A percentile compares a stretch with the other conserved stretches of the same genome.
These are phyloP conservation scores for Hirtodrosophila duncani DNA, from an alignment of 2,888 invertebrate genomes.

Conservation along the genomic window DNA sequence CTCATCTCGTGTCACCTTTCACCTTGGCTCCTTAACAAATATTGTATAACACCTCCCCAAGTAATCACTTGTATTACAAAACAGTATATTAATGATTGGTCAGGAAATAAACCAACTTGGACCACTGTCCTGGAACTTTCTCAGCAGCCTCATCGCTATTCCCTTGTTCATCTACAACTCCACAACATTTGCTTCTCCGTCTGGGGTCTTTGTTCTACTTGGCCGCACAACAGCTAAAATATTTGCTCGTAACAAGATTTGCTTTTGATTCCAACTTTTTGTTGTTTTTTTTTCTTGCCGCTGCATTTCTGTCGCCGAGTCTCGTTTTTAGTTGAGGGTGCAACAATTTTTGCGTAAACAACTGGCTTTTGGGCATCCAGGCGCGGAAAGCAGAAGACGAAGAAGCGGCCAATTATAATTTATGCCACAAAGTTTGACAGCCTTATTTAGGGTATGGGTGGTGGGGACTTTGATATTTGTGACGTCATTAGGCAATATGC, in stretches of 20 bases:
- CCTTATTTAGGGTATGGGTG: no score
- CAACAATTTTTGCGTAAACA: conserved; percentile 61
- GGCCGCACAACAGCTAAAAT: conserved; percentile 58
- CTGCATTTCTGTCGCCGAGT: conserved; percentile 9
- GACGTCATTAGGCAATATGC: no score
- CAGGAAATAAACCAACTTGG: no score
- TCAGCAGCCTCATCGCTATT: background rate
- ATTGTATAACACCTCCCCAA: no score
- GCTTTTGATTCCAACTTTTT: conserved; percentile 52
- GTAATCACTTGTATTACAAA: no score
- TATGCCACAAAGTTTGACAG: no score
- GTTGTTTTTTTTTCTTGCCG: conserved; percentile 10
- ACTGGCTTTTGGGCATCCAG: conserved; percentile 51
- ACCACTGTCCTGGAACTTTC: no score
- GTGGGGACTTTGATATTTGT: no score
- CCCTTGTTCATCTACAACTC: background rate
- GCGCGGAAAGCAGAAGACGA: conserved; percentile 37
- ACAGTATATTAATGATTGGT: no score
- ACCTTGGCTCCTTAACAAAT: no score
- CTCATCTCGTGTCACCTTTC: no score
- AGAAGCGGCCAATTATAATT: no score
- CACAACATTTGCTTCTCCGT: conserved; percentile 14
- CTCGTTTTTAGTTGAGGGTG: conserved; percentile 14
- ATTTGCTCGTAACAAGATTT: conserved; percentile 65
- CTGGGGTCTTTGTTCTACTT: conserved; percentile 58